A percentile compares a stretch with the other conserved stretches of the same genome.
Evolutionary conservation across 2,888 invertebrate genomes (phyloP).

Genomic region (Cristatella mucedo): DNA sequence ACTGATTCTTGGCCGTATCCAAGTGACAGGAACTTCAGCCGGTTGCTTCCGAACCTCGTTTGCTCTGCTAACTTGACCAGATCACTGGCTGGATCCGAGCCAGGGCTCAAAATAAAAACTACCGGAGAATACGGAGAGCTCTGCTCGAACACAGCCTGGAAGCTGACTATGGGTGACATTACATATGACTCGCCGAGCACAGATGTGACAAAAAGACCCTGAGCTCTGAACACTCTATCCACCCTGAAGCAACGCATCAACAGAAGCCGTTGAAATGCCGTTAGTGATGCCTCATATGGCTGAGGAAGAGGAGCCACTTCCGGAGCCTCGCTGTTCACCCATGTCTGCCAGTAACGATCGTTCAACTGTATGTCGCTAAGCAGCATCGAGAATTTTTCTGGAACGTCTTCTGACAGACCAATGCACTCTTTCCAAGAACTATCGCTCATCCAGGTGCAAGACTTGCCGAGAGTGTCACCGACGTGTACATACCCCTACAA

Average conservation of each 20-base stretch:
- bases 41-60: constrained; percentile 7
- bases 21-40: constrained; percentile 12
- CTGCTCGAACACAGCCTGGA: constrained; percentile 10
- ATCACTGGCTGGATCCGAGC: constrained; percentile 11
- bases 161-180: constrained; percentile 12
- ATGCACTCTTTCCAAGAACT: no score
- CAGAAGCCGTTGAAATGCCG: constrained; percentile 11
- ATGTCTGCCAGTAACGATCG: no score
- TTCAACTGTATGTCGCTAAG: no score
- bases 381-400: no score
- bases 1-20: constrained; percentile 13
- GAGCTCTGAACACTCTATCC: constrained; percentile 11
- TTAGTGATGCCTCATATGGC: constrained; percentile 4
- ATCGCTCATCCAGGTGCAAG: no score
- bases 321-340: constrained; percentile 8
- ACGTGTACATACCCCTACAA: no score
- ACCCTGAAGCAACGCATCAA: constrained; percentile 12
- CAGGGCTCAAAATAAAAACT: constrained; percentile 12
- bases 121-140: constrained; percentile 10
- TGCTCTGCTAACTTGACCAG: constrained; percentile 12
- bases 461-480: no score
- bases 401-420: no score
- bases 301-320: constrained; percentile 6
- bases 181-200: constrained; percentile 13
- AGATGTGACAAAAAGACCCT: constrained; percentile 9